phyloP scores from a whole-genome alignment of 2,888 invertebrate genomes.

The Volucella bombylans region DNA sequence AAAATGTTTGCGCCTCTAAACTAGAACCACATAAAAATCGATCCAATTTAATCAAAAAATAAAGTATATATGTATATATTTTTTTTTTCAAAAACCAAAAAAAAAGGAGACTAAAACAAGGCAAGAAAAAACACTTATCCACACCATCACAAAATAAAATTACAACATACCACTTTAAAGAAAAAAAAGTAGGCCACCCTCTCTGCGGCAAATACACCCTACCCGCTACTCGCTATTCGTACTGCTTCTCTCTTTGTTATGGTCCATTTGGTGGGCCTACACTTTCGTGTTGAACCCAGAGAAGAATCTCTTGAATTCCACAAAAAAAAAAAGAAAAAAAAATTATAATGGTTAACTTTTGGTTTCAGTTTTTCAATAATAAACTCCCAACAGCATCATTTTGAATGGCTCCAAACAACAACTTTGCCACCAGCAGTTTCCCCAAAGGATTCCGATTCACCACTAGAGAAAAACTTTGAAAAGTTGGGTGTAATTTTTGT shows the following conservation, averaged over 20 bases:
- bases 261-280: slow-evolving; percentile 32
- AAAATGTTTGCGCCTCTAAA: slow-evolving; percentile 40
- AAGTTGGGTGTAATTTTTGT: slow-evolving; percentile 14
- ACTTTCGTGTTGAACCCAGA: slow-evolving; percentile 31
- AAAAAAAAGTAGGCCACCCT: slow-evolving; percentile 12
- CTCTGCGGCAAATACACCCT: background rate
- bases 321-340: slow-evolving; percentile 6
- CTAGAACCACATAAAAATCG: slow-evolving; percentile 55
- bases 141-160: background rate
- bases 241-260: slow-evolving; percentile 7
- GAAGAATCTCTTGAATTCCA: slow-evolving; percentile 9
- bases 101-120: slow-evolving; percentile 26
- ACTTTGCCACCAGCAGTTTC: slow-evolving; percentile 37
- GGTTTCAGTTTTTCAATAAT: slow-evolving; percentile 69
- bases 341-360: slow-evolving; percentile 68
- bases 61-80: background rate
- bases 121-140: background rate
- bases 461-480: slow-evolving; percentile 30
- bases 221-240: background rate
- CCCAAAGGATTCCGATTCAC: slow-evolving; percentile 53
- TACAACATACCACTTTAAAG: background rate
- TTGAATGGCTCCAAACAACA: slow-evolving; percentile 39
- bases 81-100: slow-evolving; percentile 11
- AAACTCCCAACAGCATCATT: slow-evolving; percentile 62
- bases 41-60: slow-evolving; percentile 27